Evolutionary conservation across 2,113 vertebrate genomes (phyloP).

Genomic region (Mobula hypostoma): DNA sequence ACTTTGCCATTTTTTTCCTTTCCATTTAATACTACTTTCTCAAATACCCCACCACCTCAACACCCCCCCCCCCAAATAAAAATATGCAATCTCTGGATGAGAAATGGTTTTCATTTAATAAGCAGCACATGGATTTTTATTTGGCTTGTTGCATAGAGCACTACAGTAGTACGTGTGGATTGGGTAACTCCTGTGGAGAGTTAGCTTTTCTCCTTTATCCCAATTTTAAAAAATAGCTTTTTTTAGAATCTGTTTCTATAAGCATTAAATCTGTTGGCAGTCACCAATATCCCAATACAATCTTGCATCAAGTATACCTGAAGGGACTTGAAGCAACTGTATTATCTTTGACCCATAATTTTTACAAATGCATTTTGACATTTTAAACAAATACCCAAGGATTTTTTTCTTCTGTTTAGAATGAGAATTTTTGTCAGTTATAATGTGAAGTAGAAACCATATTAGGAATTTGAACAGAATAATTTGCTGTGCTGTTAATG

Average conservation of each 20-base stretch:
- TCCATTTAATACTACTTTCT: background rate
- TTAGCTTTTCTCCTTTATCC: background rate
- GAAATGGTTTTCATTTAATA: conserved; percentile 4
- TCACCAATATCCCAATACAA: background rate
- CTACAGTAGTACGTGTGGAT: conserved; percentile 9
- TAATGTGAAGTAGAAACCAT: conserved; percentile 35
- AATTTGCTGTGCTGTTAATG: background rate
- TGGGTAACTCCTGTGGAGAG: background rate
- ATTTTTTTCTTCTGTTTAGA: conserved; percentile 24
- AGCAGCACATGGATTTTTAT: background rate
- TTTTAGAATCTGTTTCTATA: background rate
- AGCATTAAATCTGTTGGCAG: conserved; percentile 20
- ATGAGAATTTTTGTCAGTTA: conserved; percentile 34
- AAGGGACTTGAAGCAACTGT: conserved; percentile 26
- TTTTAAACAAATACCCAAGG: conserved; percentile 31
- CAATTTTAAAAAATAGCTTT: background rate
- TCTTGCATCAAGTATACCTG: conserved; percentile 23
- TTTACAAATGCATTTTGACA: conserved; percentile 18
- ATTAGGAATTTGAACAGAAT: conserved; percentile 32
- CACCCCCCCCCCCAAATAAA: too few species aligned
- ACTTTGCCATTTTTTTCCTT: background rate
- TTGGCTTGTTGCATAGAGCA: conserved; percentile 13
- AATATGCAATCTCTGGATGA: background rate
- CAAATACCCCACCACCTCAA: background rate
- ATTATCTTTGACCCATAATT: conserved; percentile 7